These are phyloP conservation scores for Mustelus asterias DNA, from an alignment of 2,113 vertebrate genomes.

Conservation along the genomic window DNA sequence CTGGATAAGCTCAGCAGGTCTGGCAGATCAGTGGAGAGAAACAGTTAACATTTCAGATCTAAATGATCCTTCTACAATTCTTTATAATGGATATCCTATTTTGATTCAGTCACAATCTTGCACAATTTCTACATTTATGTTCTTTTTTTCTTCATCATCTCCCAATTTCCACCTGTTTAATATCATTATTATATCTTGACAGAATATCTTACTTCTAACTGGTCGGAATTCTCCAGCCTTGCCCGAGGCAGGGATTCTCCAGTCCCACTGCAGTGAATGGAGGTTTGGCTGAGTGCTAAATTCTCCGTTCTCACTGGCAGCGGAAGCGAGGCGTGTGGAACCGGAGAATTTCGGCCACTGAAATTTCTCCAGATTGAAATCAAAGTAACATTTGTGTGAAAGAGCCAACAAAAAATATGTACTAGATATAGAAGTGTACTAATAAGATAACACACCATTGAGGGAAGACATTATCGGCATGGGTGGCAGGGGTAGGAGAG, in stretches of 20 bases:
- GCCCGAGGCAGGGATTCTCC: too few species aligned
- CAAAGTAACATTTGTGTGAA: background rate
- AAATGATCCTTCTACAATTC: too few species aligned
- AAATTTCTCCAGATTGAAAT: background rate
- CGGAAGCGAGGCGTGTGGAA: too few species aligned
- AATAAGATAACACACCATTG: background rate
- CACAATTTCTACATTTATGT: background rate
- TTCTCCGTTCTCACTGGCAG: too few species aligned
- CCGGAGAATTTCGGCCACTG: background rate
- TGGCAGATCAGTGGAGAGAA: too few species aligned
- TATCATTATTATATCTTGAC: background rate
- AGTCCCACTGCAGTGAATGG: too few species aligned
- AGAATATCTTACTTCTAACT: background rate
- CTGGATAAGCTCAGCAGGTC: too few species aligned
- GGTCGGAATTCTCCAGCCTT: background rate
- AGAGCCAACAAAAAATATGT: background rate
- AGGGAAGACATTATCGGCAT: background rate
- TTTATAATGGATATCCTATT: background rate
- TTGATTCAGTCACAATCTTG: background rate
- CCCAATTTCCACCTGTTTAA: background rate
- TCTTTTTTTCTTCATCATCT: background rate
- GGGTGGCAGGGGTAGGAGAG: background rate
- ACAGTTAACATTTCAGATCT: too few species aligned
- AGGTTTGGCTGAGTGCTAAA: too few species aligned
- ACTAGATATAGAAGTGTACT: background rate